These are phyloP conservation scores for Mycetomoellerius zeteki DNA, from an alignment of 1,140 invertebrate genomes.

Conservation along the genomic window DNA sequence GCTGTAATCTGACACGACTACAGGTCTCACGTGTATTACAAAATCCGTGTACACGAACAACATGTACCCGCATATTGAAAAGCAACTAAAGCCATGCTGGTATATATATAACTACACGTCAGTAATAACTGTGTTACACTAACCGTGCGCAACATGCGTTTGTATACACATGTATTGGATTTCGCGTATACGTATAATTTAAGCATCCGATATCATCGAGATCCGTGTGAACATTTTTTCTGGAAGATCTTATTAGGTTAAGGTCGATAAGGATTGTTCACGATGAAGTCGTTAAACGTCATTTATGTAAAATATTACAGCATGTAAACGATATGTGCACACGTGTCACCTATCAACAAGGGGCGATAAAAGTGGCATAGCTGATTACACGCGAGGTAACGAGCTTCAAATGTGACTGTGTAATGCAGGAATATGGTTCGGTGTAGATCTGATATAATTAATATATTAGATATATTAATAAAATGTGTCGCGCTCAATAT, in stretches of 20 bases:
- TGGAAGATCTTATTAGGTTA: neutral
- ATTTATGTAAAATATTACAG: conserved; percentile 25
- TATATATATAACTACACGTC: conserved; percentile 18
- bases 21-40: conserved; percentile 44
- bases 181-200: neutral
- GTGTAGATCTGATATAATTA: neutral
- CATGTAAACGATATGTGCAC: conserved; percentile 12
- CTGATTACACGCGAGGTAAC: conserved; percentile 46
- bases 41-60: conserved; percentile 32
- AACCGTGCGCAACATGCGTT: conserved; percentile 2
- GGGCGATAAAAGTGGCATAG: conserved; percentile 37
- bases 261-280: neutral
- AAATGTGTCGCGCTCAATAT: conserved; percentile 21
- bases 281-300: conserved; percentile 4
- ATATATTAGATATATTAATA: conserved; percentile 17
- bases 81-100: conserved; percentile 22
- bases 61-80: conserved; percentile 26
- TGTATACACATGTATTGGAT: conserved; percentile 13
- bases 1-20: conserved; percentile 53
- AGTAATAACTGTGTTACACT: conserved; percentile 38
- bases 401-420: neutral
- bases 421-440: neutral
- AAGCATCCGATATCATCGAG: conserved; percentile 22
- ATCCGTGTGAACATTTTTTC: conserved; percentile 5
- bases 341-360: conserved; percentile 11